Percentiles rank a stretch among this genome's conserved stretches.
These are phyloP conservation scores for Solenodon paradoxus DNA, from an alignment of 2,113 vertebrate genomes.

Conservation along the genomic window DNA sequence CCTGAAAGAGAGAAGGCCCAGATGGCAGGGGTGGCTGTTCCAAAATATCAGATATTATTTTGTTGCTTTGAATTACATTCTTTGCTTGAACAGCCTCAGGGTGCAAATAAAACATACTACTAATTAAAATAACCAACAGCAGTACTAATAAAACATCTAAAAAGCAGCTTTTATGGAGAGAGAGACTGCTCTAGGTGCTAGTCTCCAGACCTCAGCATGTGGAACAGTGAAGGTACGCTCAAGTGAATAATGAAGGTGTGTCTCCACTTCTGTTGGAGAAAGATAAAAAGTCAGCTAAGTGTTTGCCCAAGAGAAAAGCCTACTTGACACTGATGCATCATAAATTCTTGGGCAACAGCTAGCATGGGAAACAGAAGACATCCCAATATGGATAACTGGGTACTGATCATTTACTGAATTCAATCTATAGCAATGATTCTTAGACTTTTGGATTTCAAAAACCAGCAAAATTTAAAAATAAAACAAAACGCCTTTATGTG, in stretches of 20 bases:
- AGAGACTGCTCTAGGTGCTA: constrained; percentile 7
- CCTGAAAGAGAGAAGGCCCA: background rate
- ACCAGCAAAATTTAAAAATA: background rate
- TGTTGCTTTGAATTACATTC: constrained; percentile 67
- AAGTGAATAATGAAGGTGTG: too few species aligned
- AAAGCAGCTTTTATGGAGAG: constrained; percentile 20
- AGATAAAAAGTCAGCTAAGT: background rate
- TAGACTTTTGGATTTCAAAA: background rate
- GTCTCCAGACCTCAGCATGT: constrained; percentile 4
- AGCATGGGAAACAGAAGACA: background rate
- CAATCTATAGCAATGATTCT: background rate
- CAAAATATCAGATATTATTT: constrained; percentile 56
- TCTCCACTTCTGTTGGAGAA: background rate
- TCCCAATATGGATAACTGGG: background rate
- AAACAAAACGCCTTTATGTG: background rate
- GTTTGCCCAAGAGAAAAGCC: background rate
- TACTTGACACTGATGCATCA: background rate
- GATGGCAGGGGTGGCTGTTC: constrained; percentile 40
- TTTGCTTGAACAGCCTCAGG: constrained; percentile 20
- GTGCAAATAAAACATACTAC: constrained; percentile 64
- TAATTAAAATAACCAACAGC: constrained; percentile 65
- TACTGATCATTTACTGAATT: background rate
- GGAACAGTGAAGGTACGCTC: background rate
- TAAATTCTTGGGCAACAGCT: background rate
- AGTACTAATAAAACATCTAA: constrained; percentile 64